Evolutionary conservation across 1,140 invertebrate species (phyloP).

Genomic region (Homalodisca vitripennis): DNA sequence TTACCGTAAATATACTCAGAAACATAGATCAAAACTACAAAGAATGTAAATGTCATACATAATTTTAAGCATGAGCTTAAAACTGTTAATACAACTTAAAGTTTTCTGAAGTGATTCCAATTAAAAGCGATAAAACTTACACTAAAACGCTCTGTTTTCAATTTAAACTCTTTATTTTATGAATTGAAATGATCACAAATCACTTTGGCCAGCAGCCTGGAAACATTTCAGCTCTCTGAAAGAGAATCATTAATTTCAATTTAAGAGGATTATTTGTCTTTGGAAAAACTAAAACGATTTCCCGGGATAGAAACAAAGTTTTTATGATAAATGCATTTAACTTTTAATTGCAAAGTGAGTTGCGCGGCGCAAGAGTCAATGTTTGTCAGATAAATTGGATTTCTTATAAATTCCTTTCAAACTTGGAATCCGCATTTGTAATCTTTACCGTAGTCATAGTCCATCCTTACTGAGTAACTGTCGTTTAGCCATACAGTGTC

Average conservation of each 20-base stretch:
- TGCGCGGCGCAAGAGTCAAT: constrained; percentile 23
- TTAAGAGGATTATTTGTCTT: constrained; percentile 27
- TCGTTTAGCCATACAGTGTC: too few relatives aligned
- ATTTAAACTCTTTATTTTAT: too few relatives aligned
- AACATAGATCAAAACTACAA: too few relatives aligned
- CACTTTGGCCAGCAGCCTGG: neutral
- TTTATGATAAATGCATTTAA: constrained; percentile 27
- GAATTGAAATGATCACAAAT: constrained; percentile 14
- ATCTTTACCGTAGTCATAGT: neutral
- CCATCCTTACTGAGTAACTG: too few relatives aligned
- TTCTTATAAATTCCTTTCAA: constrained; percentile 20
- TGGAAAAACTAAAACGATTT: constrained; percentile 26
- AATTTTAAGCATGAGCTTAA: too few relatives aligned
- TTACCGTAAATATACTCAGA: too few relatives aligned
- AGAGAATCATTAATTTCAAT: constrained; percentile 26
- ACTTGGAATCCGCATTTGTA: constrained; percentile 2
- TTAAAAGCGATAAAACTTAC: too few relatives aligned
- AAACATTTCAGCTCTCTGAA: constrained; percentile 17
- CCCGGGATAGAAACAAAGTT: constrained; percentile 19
- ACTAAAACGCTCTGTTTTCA: too few relatives aligned
- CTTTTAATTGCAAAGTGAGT: constrained; percentile 25
- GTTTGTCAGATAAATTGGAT: constrained; percentile 29
- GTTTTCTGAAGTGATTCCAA: too few relatives aligned
- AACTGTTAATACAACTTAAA: too few relatives aligned
- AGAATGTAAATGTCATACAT: too few relatives aligned